Evolutionary conservation across 2,888 invertebrate species (phyloP).

Genomic region (Tetragnatha montana): DNA sequence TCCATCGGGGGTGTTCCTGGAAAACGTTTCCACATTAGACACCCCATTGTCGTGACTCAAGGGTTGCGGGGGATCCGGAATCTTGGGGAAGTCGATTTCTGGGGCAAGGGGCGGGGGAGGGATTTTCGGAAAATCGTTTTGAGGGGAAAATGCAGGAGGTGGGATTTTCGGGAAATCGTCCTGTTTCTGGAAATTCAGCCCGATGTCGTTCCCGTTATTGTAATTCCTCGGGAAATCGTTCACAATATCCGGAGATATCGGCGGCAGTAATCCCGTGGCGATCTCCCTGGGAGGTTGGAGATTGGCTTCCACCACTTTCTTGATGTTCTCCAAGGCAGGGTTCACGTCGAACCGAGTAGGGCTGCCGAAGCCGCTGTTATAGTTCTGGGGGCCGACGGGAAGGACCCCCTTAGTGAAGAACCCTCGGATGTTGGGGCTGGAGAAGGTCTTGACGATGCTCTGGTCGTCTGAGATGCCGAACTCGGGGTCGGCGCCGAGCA

Average conservation of each 20-base stretch:
- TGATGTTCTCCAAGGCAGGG: conserved; percentile 43
- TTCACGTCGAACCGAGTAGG: conserved; percentile 15
- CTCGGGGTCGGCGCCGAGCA: conserved; percentile 55
- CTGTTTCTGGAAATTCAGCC: conserved; percentile 41
- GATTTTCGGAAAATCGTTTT: conserved; percentile 57
- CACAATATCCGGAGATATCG: conserved; percentile 57
- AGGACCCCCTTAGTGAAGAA: conserved; percentile 64
- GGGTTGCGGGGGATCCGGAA: conserved; percentile 18
- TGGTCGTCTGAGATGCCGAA: conserved; percentile 30
- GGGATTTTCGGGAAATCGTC: conserved; percentile 64
- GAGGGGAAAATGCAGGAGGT: conserved; percentile 34
- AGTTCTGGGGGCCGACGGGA: conserved; percentile 43
- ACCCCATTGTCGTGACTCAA: conserved; percentile 37
- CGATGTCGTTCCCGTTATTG: conserved; percentile 53
- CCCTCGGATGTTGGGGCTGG: conserved; percentile 58
- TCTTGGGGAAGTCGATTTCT: conserved; percentile 33
- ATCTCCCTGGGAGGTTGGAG: conserved; percentile 52
- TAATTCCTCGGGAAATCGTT: conserved; percentile 43
- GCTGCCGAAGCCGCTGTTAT: conserved; percentile 15
- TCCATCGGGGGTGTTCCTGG: conserved; percentile 51
- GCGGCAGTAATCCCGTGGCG: conserved; percentile 55
- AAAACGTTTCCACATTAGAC: conserved; percentile 42
- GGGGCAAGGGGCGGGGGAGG: conserved; percentile 16
- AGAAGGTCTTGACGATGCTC: conserved; percentile 63
- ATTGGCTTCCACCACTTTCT: conserved; percentile 41